phyloP scores from a whole-genome alignment of 1,140 invertebrate genomes.

The Calliphora vicina region DNA sequence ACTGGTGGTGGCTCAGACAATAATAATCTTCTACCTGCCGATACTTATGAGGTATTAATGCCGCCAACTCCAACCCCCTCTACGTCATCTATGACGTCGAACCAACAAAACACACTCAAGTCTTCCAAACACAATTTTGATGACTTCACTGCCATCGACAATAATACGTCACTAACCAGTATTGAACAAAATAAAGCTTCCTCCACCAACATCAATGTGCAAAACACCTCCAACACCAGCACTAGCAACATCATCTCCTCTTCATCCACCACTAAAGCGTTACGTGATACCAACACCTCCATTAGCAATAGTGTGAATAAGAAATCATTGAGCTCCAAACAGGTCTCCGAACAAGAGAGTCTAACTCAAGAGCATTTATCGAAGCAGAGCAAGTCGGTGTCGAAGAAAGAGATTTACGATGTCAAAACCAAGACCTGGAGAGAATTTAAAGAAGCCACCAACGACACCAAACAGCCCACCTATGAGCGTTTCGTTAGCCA shows the following conservation, averaged over 20 bases:
- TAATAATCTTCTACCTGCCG: conserved; percentile 15
- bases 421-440: conserved; percentile 62
- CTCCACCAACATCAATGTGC: conserved; percentile 28
- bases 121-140: not conserved
- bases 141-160: not conserved
- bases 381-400: conserved; percentile 37
- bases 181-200: not conserved
- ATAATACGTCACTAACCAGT: not conserved
- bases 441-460: conserved; percentile 48
- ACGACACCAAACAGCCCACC: conserved; percentile 52
- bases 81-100: not conserved
- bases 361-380: conserved; percentile 14
- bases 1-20: not conserved
- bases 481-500: conserved; percentile 60
- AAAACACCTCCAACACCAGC: conserved; percentile 19
- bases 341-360: conserved; percentile 28
- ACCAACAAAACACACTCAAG: not conserved
- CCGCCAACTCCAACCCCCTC: not conserved
- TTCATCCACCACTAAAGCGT: not conserved
- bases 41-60: conserved; percentile 44
- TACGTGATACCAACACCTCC: conserved; percentile 24
- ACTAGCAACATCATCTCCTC: conserved; percentile 25
- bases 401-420: conserved; percentile 60
- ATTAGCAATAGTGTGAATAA: conserved; percentile 20
- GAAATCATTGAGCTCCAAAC: conserved; percentile 25